These are phyloP conservation scores for Macroramphosus scolopax DNA, from an alignment of 2,797 vertebrate species.

Conservation along the genomic window DNA sequence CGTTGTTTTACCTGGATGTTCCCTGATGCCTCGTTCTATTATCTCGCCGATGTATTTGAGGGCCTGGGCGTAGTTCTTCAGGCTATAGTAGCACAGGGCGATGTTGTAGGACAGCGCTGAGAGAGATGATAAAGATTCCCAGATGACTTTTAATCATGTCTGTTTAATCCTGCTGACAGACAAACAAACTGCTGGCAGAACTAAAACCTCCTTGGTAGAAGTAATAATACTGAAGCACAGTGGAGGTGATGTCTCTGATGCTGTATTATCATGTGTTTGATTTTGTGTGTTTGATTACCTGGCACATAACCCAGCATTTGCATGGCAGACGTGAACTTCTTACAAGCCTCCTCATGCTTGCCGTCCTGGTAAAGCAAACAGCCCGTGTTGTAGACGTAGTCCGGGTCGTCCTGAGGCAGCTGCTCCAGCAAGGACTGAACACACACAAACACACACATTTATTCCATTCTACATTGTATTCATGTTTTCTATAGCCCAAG, in stretches of 20 bases:
- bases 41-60: slow-evolving; percentile 87
- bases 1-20: slow-evolving; percentile 83
- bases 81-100: slow-evolving; percentile 86
- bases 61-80: slow-evolving; percentile 84
- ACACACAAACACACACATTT: slow-evolving; percentile 4
- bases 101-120: slow-evolving; percentile 91
- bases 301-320: slow-evolving; percentile 87
- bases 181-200: no score
- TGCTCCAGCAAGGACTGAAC: slow-evolving; percentile 87
- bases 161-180: no score
- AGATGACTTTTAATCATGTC: no score
- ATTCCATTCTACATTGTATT: no score
- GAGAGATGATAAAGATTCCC: neutral
- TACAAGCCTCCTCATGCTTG: slow-evolving; percentile 87
- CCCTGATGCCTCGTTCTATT: slow-evolving; percentile 87
- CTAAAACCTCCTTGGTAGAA: no score
- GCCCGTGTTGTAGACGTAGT: slow-evolving; percentile 87
- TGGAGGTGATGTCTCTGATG: no score
- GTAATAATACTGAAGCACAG: no score
- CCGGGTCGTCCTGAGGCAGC: slow-evolving; percentile 82
- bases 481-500: no score
- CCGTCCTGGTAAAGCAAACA: slow-evolving; percentile 91
- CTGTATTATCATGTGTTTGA: no score
- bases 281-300: slow-evolving; percentile 70
- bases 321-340: slow-evolving; percentile 85